A percentile compares a stretch with the other conserved stretches of the same genome.
phyloP scores from a whole-genome alignment of 2,113 vertebrate genomes.

The Puntigrus tetrazona region DNA sequence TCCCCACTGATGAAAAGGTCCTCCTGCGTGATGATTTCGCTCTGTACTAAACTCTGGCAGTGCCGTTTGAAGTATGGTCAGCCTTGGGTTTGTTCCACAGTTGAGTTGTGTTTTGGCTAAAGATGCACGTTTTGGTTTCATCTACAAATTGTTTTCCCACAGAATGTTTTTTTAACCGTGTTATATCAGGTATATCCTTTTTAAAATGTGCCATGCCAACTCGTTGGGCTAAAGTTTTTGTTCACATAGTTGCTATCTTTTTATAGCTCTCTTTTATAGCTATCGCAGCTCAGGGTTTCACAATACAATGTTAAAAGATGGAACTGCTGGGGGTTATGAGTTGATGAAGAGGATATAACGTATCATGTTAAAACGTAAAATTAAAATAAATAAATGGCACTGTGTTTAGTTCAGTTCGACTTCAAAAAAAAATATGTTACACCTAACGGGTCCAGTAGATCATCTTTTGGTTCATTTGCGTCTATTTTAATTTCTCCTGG shows the following conservation, averaged over 20 bases:
- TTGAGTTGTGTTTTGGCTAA: neutral
- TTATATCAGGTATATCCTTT: neutral
- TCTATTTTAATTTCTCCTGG: neutral
- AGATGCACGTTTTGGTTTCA: neutral
- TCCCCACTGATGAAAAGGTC: neutral
- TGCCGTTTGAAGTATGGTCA: neutral
- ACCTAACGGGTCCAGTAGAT: neutral
- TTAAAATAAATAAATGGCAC: neutral
- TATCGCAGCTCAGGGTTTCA: neutral
- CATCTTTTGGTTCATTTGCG: neutral
- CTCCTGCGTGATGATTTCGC: neutral
- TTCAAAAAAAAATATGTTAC: neutral
- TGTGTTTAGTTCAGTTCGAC: neutral
- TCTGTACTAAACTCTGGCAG: neutral
- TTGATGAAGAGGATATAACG: neutral
- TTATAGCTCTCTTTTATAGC: neutral
- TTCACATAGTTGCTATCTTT: neutral
- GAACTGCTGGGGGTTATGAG: neutral
- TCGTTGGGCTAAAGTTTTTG: neutral
- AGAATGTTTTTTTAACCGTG: neutral
- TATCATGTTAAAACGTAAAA: too few species aligned
- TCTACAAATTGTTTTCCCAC: neutral
- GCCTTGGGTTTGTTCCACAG: neutral
- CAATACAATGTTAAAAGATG: neutral
- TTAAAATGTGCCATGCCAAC: neutral